phyloP scores from a whole-genome alignment of 2,113 vertebrate genomes.

The Cyanoliseus patagonus region DNA sequence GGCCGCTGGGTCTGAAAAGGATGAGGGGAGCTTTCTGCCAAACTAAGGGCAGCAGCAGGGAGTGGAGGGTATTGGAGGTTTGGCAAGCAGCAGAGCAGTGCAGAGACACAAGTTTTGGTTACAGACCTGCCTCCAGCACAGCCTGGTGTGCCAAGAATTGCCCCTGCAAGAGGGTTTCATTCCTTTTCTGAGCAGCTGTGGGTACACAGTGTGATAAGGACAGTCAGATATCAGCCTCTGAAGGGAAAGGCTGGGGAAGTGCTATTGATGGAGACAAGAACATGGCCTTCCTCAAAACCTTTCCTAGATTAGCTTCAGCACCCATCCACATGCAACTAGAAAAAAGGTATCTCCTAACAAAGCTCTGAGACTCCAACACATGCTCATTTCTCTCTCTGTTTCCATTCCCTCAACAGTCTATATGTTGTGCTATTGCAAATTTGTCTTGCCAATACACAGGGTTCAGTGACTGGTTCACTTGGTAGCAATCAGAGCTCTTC shows the following conservation, averaged over 20 bases:
- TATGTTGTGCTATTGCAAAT: not conserved
- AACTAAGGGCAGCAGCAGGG: not conserved
- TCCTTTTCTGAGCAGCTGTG: not conserved
- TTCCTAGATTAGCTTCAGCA: not conserved
- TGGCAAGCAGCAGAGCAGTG: not conserved
- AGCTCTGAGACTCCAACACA: not conserved
- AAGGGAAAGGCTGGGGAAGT: not conserved
- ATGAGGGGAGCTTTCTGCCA: not conserved
- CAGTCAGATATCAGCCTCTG: not conserved
- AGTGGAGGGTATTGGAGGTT: not conserved
- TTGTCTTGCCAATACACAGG: not conserved
- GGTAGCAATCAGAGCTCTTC: not conserved
- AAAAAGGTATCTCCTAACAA: not conserved
- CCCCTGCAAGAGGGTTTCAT: not conserved
- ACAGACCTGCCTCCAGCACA: not conserved
- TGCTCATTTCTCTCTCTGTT: not conserved
- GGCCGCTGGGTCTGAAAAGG: not conserved
- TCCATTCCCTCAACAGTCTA: rapidly evolving
- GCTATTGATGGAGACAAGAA: not conserved
- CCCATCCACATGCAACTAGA: not conserved
- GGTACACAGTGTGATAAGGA: not conserved
- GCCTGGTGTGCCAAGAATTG: not conserved
- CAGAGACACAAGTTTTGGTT: not conserved
- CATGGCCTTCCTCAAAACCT: not conserved
- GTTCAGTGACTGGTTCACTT: not conserved